Evolutionary conservation across 2,113 vertebrate species (phyloP).

Genomic region (Nansenia antarctica): DNA sequence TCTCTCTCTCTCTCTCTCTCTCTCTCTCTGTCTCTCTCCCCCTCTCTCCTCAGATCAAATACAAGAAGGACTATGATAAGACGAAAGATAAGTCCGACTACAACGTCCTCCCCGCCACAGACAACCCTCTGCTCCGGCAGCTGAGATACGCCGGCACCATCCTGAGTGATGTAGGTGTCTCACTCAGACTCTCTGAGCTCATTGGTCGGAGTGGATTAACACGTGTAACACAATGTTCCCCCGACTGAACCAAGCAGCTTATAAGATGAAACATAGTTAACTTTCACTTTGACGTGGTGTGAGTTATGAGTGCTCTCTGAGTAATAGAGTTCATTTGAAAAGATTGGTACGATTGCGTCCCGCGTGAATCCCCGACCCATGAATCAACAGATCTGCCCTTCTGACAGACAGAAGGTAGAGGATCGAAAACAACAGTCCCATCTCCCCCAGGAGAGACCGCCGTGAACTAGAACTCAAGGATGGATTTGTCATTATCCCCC

Average conservation of each 20-base stretch:
- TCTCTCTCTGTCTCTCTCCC: too few species aligned
- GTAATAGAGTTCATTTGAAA: too few species aligned
- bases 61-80: slow-evolving; percentile 94
- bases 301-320: too few species aligned
- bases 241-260: too few species aligned
- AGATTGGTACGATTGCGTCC: too few species aligned
- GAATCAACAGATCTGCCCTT: too few species aligned
- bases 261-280: too few species aligned
- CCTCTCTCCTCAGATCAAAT: slow-evolving; percentile 82
- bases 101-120: slow-evolving; percentile 93
- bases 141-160: slow-evolving; percentile 83
- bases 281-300: too few species aligned
- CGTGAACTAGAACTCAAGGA: background rate
- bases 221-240: background rate
- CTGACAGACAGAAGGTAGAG: background rate
- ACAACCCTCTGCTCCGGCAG: slow-evolving; percentile 91
- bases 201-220: background rate
- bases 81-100: slow-evolving; percentile 85
- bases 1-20: background rate
- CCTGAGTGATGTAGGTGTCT: slow-evolving; percentile 89
- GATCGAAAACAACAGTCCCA: background rate
- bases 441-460: background rate
- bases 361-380: too few species aligned
- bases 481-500: background rate
- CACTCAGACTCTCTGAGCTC: background rate